Base-by-base conservation (phyloP, 2,888 invertebrate genomes). In the Ceraclea dissimilis region DNA sequence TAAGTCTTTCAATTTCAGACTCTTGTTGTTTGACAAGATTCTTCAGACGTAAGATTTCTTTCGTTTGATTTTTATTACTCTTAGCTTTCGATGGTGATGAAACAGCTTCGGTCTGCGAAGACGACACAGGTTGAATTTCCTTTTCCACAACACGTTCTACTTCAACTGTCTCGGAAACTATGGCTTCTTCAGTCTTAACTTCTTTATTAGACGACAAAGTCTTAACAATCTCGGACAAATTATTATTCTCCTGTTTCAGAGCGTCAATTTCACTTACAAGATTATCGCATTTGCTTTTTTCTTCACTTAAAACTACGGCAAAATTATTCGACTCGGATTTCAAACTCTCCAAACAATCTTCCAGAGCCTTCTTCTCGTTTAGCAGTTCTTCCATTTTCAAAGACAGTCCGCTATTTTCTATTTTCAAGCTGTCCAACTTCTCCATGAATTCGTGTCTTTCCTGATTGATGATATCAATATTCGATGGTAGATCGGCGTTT, bases 361-460 rank as follows among this genome's bases (percentile, higher is more conserved):
- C 71, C 31, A 83, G 66, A 52, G 67, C 66, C 57, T 70, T 72
- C 63, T 80, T 81, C 63, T 81, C 78, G 19, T 71, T 72, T 56
- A 73, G 76, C 44, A 82, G 66, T 60, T 79, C 75, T 49, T 74
- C 71, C 48, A 82, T 71, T 65, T 76, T 74, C 52, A 75, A 64
- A 43, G 72, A 70, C 49, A 84, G 69, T 31, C 76, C 70, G 58
- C 79, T 76, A 69, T 85, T 84, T 72, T 86, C 85, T 10, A 70
- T 66, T 56, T 72, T 78, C n/a, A 84, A 69, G 61, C 73, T 75
- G 68, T 79, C 83, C 79, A 85, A 80, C 72, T 84, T 86, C 60
- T 82, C 82, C 71, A 84, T 79, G 1, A 86, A 83, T 70, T 85
- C 85, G 63, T 84, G 78, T 39, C 84, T 76, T 70, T 88, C 88